Percentiles rank a stretch among this genome's conserved stretches.
Conservation (phyloP, 2,888 invertebrate genomes). For the Hofmannophila pseudospretella region DNA sequence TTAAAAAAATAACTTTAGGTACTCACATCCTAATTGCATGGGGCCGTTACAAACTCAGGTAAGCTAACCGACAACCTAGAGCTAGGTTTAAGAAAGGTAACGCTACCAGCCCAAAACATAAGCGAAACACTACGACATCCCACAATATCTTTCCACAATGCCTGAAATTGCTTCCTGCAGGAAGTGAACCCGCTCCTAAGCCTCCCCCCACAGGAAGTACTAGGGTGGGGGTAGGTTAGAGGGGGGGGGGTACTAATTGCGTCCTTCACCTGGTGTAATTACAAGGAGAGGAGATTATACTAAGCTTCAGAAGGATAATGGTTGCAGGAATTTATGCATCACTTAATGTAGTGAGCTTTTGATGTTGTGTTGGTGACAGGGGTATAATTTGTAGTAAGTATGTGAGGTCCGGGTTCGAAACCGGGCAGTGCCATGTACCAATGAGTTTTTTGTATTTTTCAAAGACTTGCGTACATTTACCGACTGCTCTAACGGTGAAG, state of each 20-base stretch:
- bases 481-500: too few species aligned
- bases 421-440: too few species aligned
- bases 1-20: too few species aligned
- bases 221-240: conserved; percentile 12
- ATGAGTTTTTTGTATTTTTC: too few species aligned
- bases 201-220: conserved; percentile 24
- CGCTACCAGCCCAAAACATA: neutral
- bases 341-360: too few species aligned
- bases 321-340: neutral
- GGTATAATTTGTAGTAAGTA: neutral
- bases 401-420: too few species aligned
- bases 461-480: too few species aligned
- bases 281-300: conserved; percentile 23
- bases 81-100: neutral
- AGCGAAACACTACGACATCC: neutral
- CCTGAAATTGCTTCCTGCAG: conserved; percentile 34
- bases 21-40: too few species aligned
- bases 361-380: neutral
- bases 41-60: too few species aligned
- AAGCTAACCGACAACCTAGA: too few species aligned
- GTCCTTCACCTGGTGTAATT: conserved; percentile 35
- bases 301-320: neutral
- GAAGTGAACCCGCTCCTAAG: conserved; percentile 14
- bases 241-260: conserved; percentile 22
- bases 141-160: conserved; percentile 9